Percentiles rank a stretch among this genome's conserved stretches.
Evolutionary conservation across 2,888 invertebrate genomes (phyloP).

Genomic region (Euclidia mi): DNA sequence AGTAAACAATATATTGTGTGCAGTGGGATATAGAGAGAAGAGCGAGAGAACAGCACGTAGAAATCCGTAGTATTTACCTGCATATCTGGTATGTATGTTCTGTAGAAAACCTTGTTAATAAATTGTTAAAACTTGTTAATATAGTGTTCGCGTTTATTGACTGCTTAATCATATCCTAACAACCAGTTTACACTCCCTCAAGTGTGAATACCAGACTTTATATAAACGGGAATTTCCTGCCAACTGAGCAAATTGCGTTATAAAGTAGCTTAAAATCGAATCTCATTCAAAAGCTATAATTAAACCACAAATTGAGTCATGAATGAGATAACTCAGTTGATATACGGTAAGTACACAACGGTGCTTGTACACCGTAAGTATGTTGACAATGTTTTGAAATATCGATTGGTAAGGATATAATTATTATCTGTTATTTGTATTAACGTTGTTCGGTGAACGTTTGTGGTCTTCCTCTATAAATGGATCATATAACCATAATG

Average conservation of each 20-base stretch:
- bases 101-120: too few species aligned
- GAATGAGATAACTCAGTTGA: conserved; percentile 53
- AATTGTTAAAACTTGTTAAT: too few species aligned
- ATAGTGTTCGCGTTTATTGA: not conserved
- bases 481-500: too few species aligned
- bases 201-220: conserved; percentile 6
- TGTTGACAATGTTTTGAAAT: not conserved
- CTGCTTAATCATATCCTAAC: not conserved
- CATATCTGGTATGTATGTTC: too few species aligned
- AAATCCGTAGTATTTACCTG: too few species aligned
- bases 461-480: too few species aligned
- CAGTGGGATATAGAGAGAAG: too few species aligned
- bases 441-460: too few species aligned
- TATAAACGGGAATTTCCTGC: conserved; percentile 13
- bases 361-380: not conserved
- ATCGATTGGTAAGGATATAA: too few species aligned
- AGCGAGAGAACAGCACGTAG: too few species aligned
- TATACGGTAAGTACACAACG: conserved; percentile 3
- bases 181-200: not conserved
- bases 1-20: too few species aligned
- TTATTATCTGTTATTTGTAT: too few species aligned
- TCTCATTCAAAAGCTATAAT: conserved; percentile 45
- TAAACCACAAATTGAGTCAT: conserved; percentile 51
- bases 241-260: conserved; percentile 16
- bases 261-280: conserved; percentile 31